These are phyloP conservation scores for Alosa sapidissima DNA, from an alignment of 2,797 vertebrate species.

Conservation along the genomic window DNA sequence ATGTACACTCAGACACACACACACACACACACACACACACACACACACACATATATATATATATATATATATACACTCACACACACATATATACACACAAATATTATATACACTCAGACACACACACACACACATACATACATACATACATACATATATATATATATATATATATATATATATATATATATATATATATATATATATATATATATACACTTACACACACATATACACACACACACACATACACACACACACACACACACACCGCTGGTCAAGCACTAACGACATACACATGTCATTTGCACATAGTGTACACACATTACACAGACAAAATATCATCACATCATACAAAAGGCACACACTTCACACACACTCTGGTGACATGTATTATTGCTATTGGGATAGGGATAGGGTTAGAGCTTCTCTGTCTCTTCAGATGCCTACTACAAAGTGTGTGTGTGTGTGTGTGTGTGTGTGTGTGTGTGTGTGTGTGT, in stretches of 20 bases:
- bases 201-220: too few species aligned
- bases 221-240: not conserved
- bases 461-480: not conserved
- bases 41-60: too few species aligned
- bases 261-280: not conserved
- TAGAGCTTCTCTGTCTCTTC: not conserved
- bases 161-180: too few species aligned
- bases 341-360: too few species aligned
- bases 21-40: not conserved
- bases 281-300: too few species aligned
- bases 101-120: constrained; percentile 59
- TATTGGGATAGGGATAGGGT: too few species aligned
- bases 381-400: too few species aligned
- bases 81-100: constrained; percentile 61
- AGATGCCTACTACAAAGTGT: not conserved
- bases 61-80: not conserved
- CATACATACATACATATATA: too few species aligned
- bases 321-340: too few species aligned
- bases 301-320: too few species aligned
- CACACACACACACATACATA: constrained; percentile 50
- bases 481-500: not conserved
- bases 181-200: too few species aligned
- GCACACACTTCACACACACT: too few species aligned
- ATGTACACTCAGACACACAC: constrained; percentile 66
- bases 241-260: not conserved